These are phyloP conservation scores for Lithophane socia DNA, from an alignment of 2,888 invertebrate species.

Conservation along the genomic window DNA sequence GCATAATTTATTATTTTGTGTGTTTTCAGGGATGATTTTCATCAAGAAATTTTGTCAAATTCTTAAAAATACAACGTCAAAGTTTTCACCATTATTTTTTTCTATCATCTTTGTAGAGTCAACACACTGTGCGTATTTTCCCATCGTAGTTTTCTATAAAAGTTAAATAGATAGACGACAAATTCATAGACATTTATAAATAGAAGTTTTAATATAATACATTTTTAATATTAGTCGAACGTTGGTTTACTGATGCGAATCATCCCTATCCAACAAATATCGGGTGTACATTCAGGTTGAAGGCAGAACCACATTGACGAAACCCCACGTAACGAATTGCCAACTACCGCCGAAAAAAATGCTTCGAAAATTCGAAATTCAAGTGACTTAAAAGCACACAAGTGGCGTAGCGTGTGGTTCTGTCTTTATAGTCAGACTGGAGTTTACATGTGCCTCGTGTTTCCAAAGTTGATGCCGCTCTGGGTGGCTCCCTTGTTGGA, in stretches of 20 bases:
- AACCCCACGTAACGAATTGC: not conserved
- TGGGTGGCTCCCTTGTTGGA: constrained; percentile 99
- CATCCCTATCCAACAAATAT: constrained; percentile 59
- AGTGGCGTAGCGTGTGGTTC: constrained; percentile 13
- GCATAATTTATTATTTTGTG: constrained; percentile 50
- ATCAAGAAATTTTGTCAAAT: constrained; percentile 32
- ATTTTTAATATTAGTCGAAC: constrained; percentile 45
- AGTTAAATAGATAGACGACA: constrained; percentile 28
- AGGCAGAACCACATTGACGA: constrained; percentile 31
- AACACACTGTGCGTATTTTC: constrained; percentile 19
- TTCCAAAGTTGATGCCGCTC: constrained; percentile 98
- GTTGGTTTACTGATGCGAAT: constrained; percentile 45
- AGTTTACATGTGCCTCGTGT: constrained; percentile 98
- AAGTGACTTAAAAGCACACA: constrained; percentile 3
- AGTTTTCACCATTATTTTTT: not conserved
- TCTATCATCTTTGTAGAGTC: not conserved
- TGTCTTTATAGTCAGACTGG: constrained; percentile 9
- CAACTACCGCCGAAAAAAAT: not conserved
- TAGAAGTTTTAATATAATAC: constrained; percentile 25
- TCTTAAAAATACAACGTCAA: constrained; percentile 22
- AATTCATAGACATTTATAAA: constrained; percentile 31
- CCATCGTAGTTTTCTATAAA: constrained; percentile 4
- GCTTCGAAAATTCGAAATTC: constrained; percentile 13
- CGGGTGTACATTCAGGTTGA: constrained; percentile 53
- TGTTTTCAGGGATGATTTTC: constrained; percentile 53